Conservation (phyloP, 2,113 vertebrate species). For the Corythaeola cristata region DNA sequence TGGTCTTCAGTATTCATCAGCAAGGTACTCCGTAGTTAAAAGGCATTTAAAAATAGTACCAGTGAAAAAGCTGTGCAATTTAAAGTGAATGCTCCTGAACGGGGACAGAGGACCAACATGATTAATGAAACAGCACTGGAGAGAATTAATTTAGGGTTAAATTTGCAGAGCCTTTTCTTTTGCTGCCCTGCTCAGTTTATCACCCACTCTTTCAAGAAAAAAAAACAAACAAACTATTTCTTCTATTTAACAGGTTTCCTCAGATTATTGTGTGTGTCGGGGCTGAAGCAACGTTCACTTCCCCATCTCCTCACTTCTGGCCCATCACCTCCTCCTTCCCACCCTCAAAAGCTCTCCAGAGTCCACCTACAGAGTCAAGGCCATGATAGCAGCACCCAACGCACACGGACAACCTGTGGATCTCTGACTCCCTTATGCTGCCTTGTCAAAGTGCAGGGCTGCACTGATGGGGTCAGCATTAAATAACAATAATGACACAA, state of each 20-base stretch:
- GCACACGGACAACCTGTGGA: accelerated
- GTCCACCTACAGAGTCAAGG: not conserved
- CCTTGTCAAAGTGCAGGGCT: not conserved
- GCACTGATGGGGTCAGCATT: not conserved
- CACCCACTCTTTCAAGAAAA: not conserved
- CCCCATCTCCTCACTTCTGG: not conserved
- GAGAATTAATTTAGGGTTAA: not conserved
- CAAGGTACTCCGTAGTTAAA: not conserved
- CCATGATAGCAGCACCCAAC: not conserved
- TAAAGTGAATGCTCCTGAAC: not conserved
- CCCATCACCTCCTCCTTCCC: not conserved
- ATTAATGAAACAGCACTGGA: not conserved
- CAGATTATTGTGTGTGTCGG: not conserved
- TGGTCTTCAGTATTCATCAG: not conserved
- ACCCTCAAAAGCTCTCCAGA: not conserved
- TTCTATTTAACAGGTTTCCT: not conserved
- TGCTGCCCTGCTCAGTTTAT: not conserved
- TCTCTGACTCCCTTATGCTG: not conserved
- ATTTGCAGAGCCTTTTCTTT: not conserved
- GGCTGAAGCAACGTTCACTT: not conserved
- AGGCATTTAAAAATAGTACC: not conserved
- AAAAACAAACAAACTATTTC: not conserved
- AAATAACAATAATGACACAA: not conserved
- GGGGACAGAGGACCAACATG: not conserved
- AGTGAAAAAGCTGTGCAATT: not conserved